Evolutionary conservation across 2,888 invertebrate genomes (phyloP).

Genomic region (Exephanes ischioxanthus): DNA sequence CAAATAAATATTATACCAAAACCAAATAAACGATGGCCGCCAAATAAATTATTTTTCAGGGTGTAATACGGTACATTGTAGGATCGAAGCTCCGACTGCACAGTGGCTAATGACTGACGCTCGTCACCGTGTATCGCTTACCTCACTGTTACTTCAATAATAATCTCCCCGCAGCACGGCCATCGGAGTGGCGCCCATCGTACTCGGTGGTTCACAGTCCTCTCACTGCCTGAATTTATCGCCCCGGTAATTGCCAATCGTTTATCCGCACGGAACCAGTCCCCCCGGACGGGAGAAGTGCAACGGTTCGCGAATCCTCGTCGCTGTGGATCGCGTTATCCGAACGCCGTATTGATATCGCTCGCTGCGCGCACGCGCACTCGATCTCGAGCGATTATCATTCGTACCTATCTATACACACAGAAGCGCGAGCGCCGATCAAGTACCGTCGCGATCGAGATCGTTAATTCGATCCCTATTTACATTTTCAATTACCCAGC

Average conservation of each 20-base stretch:
- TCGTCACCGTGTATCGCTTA: conserved; percentile 1
- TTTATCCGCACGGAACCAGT: conserved; percentile 79
- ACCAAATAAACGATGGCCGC: too few relatives aligned
- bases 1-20: too few relatives aligned
- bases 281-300: conserved; percentile 58
- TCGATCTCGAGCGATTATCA: conserved; percentile 66
- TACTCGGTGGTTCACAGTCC: conserved; percentile 36
- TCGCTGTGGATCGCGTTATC: conserved; percentile 69
- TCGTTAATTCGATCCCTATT: conserved; percentile 77
- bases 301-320: conserved; percentile 26
- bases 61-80: background rate
- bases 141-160: conserved; percentile 9
- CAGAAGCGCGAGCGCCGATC: conserved; percentile 43
- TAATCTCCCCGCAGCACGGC: conserved; percentile 27
- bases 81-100: background rate
- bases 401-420: background rate
- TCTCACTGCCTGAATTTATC: conserved; percentile 77
- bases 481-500: conserved; percentile 79
- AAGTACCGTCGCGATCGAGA: conserved; percentile 69
- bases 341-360: conserved; percentile 65
- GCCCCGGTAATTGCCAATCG: conserved; percentile 80
- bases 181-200: conserved; percentile 33
- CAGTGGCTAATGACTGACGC: conserved; percentile 6
- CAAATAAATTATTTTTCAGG: too few relatives aligned
- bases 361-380: conserved; percentile 59